Base-by-base conservation (phyloP, 2,797 vertebrate species). In the Sparus aurata region DNA sequence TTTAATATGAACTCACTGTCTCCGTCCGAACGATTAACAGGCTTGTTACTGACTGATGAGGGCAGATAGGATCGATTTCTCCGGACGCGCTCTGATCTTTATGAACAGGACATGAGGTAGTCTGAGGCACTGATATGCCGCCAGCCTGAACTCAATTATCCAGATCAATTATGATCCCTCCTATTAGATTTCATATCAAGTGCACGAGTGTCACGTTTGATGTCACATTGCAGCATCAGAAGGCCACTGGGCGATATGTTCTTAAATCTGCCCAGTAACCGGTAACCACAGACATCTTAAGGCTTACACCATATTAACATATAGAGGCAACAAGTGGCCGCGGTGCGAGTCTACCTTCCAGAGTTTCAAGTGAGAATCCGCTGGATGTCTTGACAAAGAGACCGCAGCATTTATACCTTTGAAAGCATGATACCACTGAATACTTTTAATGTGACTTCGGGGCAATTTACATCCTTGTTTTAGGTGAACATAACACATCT, bases 1-100 rank as follows among this genome's bases (percentile, higher is more conserved):
- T 27, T 73, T 66, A 11, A 73, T 13, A 58, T 77, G n/a, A 71
- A 65, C 58, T 69, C 20, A 41, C 16, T 54, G 63, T 8, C 23
- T 77, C 65, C 34, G 16, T 71, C 55, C 53, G 61, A 62, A 65
- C 27, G 13, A 87, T 61, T 43, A 80, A 74, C 62, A 59, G 22
- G 30, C 73, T 18, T 18, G 41, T 70, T 67, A 69, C 54, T 75
- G 81, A 82, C 65, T 63, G 64, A 72, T 85, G 80, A 62, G 49
- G 52, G 62, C 68, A 64, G 73, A 84, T 77, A 20, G 25, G 79
- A 83, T 82, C 47, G 12, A 88, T 73, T 62, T 43, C 53, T 75
- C 62, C 60, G 38, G 73, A 75, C 25, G 7, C 9, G 16, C 54
- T 47, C 25, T 55, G 64, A 60, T 78, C 74, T 80, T 71, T 61